Evolutionary conservation across 2,113 vertebrate species (phyloP).

Genomic region (Nothocercus nigrocapillus): DNA sequence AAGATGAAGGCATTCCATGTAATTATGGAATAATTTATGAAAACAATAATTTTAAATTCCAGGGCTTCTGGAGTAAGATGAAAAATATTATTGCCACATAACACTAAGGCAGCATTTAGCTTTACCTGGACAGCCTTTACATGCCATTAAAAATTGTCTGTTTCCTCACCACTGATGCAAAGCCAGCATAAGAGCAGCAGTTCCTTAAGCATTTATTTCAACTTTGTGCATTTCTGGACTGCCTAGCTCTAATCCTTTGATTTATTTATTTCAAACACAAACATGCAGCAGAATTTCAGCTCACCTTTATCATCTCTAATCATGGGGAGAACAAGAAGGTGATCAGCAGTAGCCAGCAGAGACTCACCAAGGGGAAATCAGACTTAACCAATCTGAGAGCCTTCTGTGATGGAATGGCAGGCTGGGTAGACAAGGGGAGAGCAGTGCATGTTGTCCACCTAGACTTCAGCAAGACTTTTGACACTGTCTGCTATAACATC

Average conservation of each 20-base stretch:
- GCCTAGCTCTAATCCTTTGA: background rate
- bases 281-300: background rate
- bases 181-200: background rate
- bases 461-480: too few relatives aligned
- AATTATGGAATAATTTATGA: background rate
- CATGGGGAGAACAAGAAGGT: too few relatives aligned
- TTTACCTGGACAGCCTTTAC: background rate
- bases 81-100: background rate
- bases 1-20: background rate
- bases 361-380: too few relatives aligned
- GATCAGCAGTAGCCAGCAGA: too few relatives aligned
- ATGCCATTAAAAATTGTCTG: background rate
- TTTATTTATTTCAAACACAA: accelerated
- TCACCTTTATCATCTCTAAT: too few relatives aligned
- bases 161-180: background rate
- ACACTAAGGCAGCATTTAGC: background rate
- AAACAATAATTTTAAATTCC: background rate
- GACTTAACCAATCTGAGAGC: too few relatives aligned
- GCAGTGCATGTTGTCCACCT: too few relatives aligned
- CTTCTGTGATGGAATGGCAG: too few relatives aligned
- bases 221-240: background rate
- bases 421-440: too few relatives aligned
- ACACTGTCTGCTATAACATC: too few relatives aligned
- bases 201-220: background rate
- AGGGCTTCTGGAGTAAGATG: background rate